Base-by-base conservation (phyloP, 2,888 invertebrate species). In the Timema podura region DNA sequence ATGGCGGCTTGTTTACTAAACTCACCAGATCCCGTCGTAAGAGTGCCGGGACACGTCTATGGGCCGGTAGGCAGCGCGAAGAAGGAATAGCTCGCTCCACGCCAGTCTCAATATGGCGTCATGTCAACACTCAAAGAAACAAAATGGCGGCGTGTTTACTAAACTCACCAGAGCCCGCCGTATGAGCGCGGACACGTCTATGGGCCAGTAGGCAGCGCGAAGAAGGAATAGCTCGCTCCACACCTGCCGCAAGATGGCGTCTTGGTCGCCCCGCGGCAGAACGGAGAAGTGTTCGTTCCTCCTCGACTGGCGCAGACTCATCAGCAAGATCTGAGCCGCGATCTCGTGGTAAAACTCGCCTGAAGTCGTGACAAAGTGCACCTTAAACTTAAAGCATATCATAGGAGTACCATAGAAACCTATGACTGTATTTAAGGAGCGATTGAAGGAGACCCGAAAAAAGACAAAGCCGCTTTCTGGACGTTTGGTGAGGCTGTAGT, bases 191-290 rank as follows among this genome's bases (percentile, higher is more conserved):
- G 80, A 79, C 1, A 84, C 79, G 61, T 85, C 83, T 45, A 83
- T 75, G 0, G 87, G 84, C 86, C 87, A 88, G 74, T 84, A 83
- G 0, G 86, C 83, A 0, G 86, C 85, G 59, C 83, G 82, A 46
- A 89, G 77, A 46, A 87, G 79, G 74, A 89, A 88, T 59, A 87
- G 80, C 64, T 86, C 84, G 1, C 84, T 82, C 88, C 88, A 89
- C 11, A 85, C 82, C 68, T 83, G 81, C 64, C 83, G 80, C n/a
- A 89, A 78, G 70, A 88, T 84, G 5, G 78, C 76, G 75, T 88
- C 85, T 76, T 88, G 88, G 47, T 87, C 85, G 0, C 76, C 73
- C 13, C 80, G 76, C 15, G 80, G 81, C 54, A 88, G 76, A 7
- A 80, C 71, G 0, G 84, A 82, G 74, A 88, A 88, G 59, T 83